Evolutionary conservation across 2,113 vertebrate species (phyloP).

Genomic region (Albula glossodonta): DNA sequence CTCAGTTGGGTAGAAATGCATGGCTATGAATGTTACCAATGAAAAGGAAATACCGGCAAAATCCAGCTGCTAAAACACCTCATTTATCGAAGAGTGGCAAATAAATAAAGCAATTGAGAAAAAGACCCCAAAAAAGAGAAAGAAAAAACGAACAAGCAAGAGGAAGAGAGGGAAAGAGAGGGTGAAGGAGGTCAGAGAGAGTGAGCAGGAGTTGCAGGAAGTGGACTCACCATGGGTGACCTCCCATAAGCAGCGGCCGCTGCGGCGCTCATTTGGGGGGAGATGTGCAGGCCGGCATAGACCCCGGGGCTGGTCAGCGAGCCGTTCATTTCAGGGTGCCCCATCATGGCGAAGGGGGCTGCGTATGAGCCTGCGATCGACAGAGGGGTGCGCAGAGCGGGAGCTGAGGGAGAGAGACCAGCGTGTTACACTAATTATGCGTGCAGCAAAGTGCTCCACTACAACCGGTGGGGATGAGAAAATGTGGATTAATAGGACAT

Average conservation of each 20-base stretch:
- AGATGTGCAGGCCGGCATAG: constrained; percentile 88
- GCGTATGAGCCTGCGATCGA: constrained; percentile 87
- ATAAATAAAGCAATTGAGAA: constrained; percentile 41
- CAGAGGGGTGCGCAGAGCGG: constrained; percentile 85
- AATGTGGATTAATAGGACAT: too few species aligned
- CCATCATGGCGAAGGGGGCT: constrained; percentile 91
- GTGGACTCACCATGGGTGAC: constrained; percentile 83
- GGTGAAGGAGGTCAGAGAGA: background rate
- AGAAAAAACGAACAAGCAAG: background rate
- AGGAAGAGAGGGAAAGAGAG: background rate
- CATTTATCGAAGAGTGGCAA: constrained; percentile 25
- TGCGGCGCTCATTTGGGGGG: constrained; percentile 88
- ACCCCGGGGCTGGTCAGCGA: constrained; percentile 85
- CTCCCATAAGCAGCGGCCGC: constrained; percentile 87
- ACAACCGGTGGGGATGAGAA: too few species aligned
- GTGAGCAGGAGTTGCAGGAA: background rate
- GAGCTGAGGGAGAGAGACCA: constrained; percentile 63
- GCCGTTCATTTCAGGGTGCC: constrained; percentile 95
- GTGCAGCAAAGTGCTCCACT: too few species aligned
- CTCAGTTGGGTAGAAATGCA: constrained; percentile 23
- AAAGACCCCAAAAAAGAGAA: background rate
- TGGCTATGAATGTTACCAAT: constrained; percentile 42
- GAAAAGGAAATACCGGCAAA: constrained; percentile 44
- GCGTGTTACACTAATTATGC: background rate
- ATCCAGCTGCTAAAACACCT: constrained; percentile 41